Base-by-base conservation (phyloP, 2,888 invertebrate genomes). In the Drosophila prolongata region DNA sequence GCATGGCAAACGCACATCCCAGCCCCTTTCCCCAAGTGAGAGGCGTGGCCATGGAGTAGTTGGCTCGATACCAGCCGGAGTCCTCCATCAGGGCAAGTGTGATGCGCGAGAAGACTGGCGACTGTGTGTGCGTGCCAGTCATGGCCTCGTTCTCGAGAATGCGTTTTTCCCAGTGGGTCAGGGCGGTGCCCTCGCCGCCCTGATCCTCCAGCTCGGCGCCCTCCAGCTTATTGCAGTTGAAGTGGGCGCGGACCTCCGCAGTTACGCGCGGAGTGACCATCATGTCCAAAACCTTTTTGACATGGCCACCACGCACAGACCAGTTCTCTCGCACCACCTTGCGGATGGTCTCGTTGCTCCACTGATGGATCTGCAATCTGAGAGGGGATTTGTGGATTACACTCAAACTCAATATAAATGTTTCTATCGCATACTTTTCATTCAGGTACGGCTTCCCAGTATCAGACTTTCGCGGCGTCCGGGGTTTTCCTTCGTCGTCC, bases 61-160 rank as follows among this genome's bases (percentile, higher is more conserved):
- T 97, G 1, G 97, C 97, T 13, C 95, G 94, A 92, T 99, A 99
- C 98, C 98, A 99, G 68, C 99, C 99, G 0, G 98, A 98, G 91
- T 99, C 99, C 91, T 99, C 99, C 97, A 99, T 97, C 75, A 99
- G 93, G 0, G 99, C 99, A 76, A 99, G 94, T 0, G 99, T 98
- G 59, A 99, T 95, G 19, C 98, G 94, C 1, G 98, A 98, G 92
- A 99, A 99, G 0, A 98, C 97, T 0, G 99, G 98, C 93, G 98
- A 98, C 92, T 99, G 99, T 0, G 99, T 99, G 92, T 99, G 99
- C 0, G 98, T 99, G 2, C 99, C 99, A 0, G 99, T 99, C 99
- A 99, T 99, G 0, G 99, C 99, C 93, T 99, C 99, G 92, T 99
- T 99, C 97, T 99, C 99, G 91, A 99, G 98, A 2, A 99, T 95